Evolutionary conservation across 1,140 invertebrate genomes (phyloP).

Genomic region (Zaprionus lachaisei): DNA sequence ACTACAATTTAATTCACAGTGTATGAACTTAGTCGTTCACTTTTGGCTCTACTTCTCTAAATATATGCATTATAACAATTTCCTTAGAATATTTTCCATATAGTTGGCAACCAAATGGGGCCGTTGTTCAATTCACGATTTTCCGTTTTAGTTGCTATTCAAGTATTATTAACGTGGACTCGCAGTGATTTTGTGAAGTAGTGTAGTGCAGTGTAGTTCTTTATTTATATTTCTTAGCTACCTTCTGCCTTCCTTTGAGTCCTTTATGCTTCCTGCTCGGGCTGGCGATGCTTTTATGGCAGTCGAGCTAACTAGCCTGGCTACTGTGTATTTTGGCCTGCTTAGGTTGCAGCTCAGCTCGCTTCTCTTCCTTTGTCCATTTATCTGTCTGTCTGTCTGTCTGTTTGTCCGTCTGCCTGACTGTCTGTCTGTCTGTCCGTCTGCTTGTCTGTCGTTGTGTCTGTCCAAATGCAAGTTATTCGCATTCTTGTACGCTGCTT

Average conservation of each 20-base stretch:
- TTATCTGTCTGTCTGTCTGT: conserved; percentile 9
- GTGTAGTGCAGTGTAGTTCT: conserved; percentile 25
- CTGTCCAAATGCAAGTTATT: conserved; percentile 71
- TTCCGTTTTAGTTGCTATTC: conserved; percentile 11
- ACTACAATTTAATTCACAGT: not conserved
- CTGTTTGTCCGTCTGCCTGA: conserved; percentile 22
- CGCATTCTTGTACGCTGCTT: conserved; percentile 50
- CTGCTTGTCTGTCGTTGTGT: conserved; percentile 38
- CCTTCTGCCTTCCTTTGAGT: conserved; percentile 15
- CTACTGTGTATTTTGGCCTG: conserved; percentile 50
- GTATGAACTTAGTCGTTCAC: not conserved
- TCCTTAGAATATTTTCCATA: conserved; percentile 36
- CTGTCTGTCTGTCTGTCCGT: conserved; percentile 22
- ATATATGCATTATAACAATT: conserved; percentile 4
- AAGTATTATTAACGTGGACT: conserved; percentile 4
- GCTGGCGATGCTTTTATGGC: conserved; percentile 33
- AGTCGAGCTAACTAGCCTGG: conserved; percentile 49
- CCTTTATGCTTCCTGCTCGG: not conserved
- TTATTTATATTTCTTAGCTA: not conserved
- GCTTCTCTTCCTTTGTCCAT: conserved; percentile 28
- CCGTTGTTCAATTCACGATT: conserved; percentile 24
- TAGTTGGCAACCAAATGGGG: conserved; percentile 24
- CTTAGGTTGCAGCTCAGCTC: conserved; percentile 55
- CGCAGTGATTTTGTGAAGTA: conserved; percentile 30
- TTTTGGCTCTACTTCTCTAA: not conserved